phyloP scores from a whole-genome alignment of 2,888 invertebrate genomes.

The Calliphora vomitoria region DNA sequence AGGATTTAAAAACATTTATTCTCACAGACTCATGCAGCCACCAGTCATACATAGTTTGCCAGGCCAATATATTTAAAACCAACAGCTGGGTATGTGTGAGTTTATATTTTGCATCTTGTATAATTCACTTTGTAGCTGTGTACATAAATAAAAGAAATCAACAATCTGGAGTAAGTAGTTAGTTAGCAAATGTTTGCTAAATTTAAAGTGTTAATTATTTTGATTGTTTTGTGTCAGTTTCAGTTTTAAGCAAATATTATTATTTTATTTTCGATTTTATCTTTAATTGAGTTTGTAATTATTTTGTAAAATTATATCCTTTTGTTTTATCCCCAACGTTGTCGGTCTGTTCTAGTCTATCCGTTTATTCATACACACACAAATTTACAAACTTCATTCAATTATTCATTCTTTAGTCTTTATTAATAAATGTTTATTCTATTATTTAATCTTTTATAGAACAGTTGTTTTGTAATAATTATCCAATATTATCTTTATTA shows the following conservation, averaged over 20 bases:
- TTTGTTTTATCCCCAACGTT: neutral
- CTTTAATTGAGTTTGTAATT: slow-evolving; percentile 34
- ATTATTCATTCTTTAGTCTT: slow-evolving; percentile 6
- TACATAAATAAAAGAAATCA: neutral
- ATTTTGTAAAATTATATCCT: slow-evolving; percentile 25
- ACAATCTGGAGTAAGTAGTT: neutral
- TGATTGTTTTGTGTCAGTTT: slow-evolving; percentile 25
- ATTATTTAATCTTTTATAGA: slow-evolving; percentile 25
- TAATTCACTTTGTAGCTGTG: neutral
- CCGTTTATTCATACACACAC: neutral
- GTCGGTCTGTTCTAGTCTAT: neutral
- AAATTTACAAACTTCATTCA: neutral
- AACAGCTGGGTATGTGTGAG: neutral
- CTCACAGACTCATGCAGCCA: neutral
- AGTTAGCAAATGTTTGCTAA: neutral
- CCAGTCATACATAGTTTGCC: neutral
- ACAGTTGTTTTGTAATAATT: slow-evolving; percentile 36
- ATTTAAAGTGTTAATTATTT: slow-evolving; percentile 53
- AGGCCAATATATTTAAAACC: slow-evolving; percentile 7
- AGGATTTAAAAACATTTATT: slow-evolving; percentile 45
- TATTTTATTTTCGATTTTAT: slow-evolving; percentile 21
- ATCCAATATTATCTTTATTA: slow-evolving; percentile 9
- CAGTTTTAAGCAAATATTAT: slow-evolving; percentile 4
- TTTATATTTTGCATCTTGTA: slow-evolving; percentile 2
- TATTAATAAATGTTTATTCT: slow-evolving; percentile 11